These are phyloP conservation scores for Huso huso DNA, from an alignment of 2,797 vertebrate genomes.

Conservation along the genomic window DNA sequence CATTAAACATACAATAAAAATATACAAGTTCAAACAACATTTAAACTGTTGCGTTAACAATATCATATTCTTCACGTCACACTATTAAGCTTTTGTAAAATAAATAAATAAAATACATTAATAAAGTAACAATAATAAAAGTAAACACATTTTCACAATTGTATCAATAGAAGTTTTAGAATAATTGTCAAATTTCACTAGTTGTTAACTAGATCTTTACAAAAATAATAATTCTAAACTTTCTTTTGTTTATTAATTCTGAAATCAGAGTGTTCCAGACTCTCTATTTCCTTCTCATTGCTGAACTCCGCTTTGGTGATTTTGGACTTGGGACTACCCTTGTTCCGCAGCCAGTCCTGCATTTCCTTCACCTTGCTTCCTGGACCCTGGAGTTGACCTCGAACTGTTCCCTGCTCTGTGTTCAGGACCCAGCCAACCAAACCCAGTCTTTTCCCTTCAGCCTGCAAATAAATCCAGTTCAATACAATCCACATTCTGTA, in stretches of 20 bases:
- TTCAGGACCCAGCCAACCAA: constrained; percentile 93
- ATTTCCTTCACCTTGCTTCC: constrained; percentile 63
- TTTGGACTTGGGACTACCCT: constrained; percentile 79
- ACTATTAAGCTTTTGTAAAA: too few species aligned
- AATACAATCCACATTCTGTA: not conserved
- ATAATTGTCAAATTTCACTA: too few species aligned
- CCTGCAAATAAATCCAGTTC: constrained; percentile 45
- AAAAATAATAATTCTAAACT: too few species aligned
- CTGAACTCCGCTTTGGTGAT: constrained; percentile 74
- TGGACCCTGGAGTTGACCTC: constrained; percentile 79
- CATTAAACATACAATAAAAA: too few species aligned
- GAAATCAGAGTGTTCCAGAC: constrained; percentile 69
- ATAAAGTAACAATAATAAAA: too few species aligned
- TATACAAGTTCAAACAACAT: too few species aligned
- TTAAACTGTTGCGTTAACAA: too few species aligned
- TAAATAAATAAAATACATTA: too few species aligned
- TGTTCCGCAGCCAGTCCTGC: constrained; percentile 79
- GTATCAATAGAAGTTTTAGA: too few species aligned
- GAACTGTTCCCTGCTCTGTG: constrained; percentile 71
- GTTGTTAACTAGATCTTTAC: too few species aligned
- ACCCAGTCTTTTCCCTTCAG: constrained; percentile 74
- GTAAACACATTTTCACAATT: too few species aligned
- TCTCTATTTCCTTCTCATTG: constrained; percentile 67
- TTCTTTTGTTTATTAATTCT: constrained; percentile 41
- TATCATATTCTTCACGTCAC: too few species aligned